These are phyloP conservation scores for Carettochelys insculpta DNA, from an alignment of 2,113 vertebrate species.

Conservation along the genomic window DNA sequence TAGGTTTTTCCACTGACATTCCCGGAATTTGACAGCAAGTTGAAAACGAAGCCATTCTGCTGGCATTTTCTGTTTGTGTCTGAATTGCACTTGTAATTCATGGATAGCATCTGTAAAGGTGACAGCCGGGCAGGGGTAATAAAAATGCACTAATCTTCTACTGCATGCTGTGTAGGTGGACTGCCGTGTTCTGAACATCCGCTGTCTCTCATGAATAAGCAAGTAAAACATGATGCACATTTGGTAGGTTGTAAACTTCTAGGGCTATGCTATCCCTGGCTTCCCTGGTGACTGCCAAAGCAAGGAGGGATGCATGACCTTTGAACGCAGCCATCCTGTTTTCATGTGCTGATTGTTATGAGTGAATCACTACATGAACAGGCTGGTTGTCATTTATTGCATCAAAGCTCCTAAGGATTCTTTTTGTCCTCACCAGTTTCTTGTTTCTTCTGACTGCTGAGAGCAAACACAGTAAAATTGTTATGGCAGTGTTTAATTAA, in stretches of 20 bases:
- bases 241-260: neutral
- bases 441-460: neutral
- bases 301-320: neutral
- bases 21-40: neutral
- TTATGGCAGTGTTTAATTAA: neutral
- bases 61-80: neutral
- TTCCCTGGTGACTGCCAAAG: neutral
- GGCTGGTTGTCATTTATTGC: neutral
- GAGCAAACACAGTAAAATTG: neutral
- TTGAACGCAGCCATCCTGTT: neutral
- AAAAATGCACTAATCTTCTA: neutral
- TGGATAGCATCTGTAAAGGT: neutral
- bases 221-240: neutral
- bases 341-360: neutral
- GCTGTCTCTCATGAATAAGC: neutral
- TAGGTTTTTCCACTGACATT: constrained; percentile 11
- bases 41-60: neutral
- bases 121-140: neutral
- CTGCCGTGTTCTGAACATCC: neutral
- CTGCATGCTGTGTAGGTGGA: neutral
- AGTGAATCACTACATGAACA: neutral
- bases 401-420: neutral
- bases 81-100: neutral
- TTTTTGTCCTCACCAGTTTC: neutral
- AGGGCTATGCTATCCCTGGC: neutral